Conservation (phyloP, 2,888 invertebrate species). For the Ectemnius continuus region DNA sequence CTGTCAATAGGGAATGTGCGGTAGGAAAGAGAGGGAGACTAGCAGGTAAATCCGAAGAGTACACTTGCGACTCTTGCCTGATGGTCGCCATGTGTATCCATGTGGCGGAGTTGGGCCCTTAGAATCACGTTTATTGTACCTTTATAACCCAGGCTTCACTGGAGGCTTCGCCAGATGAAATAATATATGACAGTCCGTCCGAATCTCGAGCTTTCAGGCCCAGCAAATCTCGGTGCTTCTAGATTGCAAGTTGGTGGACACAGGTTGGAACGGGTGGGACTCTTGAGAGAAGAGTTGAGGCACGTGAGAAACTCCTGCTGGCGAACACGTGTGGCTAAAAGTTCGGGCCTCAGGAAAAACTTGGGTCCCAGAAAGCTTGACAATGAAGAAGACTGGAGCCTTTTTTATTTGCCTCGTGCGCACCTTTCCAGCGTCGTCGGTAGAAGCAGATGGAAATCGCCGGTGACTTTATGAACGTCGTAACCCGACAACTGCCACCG, state of each 20-base stretch:
- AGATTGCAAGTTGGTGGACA: too few relatives aligned
- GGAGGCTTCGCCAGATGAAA: background rate
- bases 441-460: too few relatives aligned
- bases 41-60: conserved; percentile 9
- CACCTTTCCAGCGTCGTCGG: too few relatives aligned
- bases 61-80: conserved; percentile 1
- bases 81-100: conserved; percentile 4
- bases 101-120: background rate
- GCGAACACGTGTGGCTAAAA: conserved; percentile 49
- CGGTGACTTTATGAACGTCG: too few relatives aligned
- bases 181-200: background rate
- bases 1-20: too few relatives aligned
- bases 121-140: conserved; percentile 4
- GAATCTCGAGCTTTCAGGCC: too few relatives aligned
- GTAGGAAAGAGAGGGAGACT: background rate
- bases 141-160: background rate
- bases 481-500: too few relatives aligned
- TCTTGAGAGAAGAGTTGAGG: conserved; percentile 7
- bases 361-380: conserved; percentile 21
- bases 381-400: too few relatives aligned
- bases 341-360: conserved; percentile 17
- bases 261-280: background rate
- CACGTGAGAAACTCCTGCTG: conserved; percentile 35
- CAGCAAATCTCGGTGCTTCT: too few relatives aligned
- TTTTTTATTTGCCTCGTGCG: too few relatives aligned